A percentile compares a stretch with the other conserved stretches of the same genome.
phyloP scores from a whole-genome alignment of 2,797 vertebrate genomes.

The Arnoldichthys spilopterus region DNA sequence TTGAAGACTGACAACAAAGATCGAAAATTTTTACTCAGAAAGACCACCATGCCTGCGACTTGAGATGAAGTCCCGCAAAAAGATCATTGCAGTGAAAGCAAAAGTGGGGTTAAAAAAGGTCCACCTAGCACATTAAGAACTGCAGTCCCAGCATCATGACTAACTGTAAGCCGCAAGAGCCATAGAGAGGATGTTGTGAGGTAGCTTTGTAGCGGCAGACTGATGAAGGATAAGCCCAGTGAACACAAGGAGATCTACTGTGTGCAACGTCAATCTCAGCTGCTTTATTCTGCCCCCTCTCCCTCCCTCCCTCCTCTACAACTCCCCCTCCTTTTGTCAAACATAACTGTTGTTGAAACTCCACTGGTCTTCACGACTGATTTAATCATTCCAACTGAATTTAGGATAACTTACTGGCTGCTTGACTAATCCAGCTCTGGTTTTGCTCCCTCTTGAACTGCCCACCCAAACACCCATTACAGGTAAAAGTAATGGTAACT shows the following conservation, averaged over 20 bases:
- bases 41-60: conserved; percentile 86
- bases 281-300: conserved; percentile 68
- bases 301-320: conserved; percentile 60
- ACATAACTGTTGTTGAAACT: conserved; percentile 26
- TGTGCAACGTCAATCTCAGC: conserved; percentile 71
- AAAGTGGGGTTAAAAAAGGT: not conserved
- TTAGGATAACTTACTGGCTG: conserved; percentile 17
- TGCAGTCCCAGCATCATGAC: conserved; percentile 25
- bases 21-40: conserved; percentile 86
- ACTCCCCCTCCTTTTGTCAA: conserved; percentile 55
- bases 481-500: not conserved
- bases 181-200: conserved; percentile 36
- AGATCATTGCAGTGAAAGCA: conserved; percentile 36
- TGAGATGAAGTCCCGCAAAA: conserved; percentile 19
- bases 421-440: conserved; percentile 15
- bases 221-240: conserved; percentile 61
- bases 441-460: not conserved
- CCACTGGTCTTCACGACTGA: conserved; percentile 32
- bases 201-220: conserved; percentile 53
- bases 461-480: not conserved
- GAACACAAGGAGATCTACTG: conserved; percentile 74
- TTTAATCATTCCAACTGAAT: conserved; percentile 34
- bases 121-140: not conserved
- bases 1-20: conserved; percentile 90
- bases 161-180: conserved; percentile 1